Percentiles rank a stretch among this genome's conserved stretches.
These are phyloP conservation scores for Eilema griseolum DNA, from an alignment of 2,888 invertebrate genomes.

Conservation along the genomic window DNA sequence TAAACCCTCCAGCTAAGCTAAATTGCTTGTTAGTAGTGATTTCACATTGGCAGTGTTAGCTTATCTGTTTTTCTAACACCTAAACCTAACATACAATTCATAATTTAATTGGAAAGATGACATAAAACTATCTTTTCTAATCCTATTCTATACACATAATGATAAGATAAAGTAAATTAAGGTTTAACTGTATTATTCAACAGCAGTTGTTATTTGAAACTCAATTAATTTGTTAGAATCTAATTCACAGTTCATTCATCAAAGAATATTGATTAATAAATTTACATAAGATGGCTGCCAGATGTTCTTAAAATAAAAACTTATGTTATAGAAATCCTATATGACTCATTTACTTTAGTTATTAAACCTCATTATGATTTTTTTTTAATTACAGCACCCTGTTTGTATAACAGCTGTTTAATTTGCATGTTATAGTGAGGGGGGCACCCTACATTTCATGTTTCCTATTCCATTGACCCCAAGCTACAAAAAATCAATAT, in stretches of 20 bases:
- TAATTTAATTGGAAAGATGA: not conserved
- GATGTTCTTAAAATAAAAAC: not conserved
- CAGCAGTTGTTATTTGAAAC: not conserved
- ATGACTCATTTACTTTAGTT: not conserved
- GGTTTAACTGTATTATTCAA: not conserved
- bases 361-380: not conserved
- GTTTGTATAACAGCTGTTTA: not conserved
- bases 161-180: not conserved
- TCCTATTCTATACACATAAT: not conserved
- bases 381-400: not conserved
- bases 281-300: constrained; percentile 10
- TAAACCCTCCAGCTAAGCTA: no score
- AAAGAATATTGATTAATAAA: constrained; percentile 4
- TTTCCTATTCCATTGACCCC: constrained; percentile 18
- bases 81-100: not conserved
- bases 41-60: no score
- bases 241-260: not conserved
- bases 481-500: constrained; percentile 23
- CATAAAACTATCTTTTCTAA: not conserved
- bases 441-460: not conserved
- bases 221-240: not conserved
- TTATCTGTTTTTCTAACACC: not conserved
- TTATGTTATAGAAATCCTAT: not conserved
- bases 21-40: no score
- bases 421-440: not conserved